Conservation (phyloP, 2,888 invertebrate genomes). For the Drosophila nr. perissopoda region DNA sequence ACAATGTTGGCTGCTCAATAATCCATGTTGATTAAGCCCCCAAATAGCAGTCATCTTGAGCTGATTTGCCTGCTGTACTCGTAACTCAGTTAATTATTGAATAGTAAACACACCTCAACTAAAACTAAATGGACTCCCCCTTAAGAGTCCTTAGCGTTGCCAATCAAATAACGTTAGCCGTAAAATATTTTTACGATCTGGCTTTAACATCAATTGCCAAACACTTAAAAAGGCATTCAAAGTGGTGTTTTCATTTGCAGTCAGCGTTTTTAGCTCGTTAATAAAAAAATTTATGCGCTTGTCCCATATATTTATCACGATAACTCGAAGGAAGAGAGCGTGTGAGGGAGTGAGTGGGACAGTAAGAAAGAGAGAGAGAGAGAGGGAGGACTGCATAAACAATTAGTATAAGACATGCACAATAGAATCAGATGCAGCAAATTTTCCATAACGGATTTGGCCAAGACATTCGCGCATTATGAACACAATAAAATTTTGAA, state of each 20-base stretch:
- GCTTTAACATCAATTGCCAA: conserved; percentile 51
- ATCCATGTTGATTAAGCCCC: background rate
- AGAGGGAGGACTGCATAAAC: conserved; percentile 25
- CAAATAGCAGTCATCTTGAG: background rate
- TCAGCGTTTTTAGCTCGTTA: conserved; percentile 57
- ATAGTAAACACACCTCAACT: conserved; percentile 53
- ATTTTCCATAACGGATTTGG: conserved; percentile 31
- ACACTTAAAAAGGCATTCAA: conserved; percentile 57
- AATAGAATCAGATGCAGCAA: conserved; percentile 41
- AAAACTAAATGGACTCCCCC: conserved; percentile 32
- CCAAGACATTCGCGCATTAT: conserved; percentile 40
- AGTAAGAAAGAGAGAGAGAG: background rate
- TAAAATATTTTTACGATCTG: conserved; percentile 60
- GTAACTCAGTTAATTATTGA: conserved; percentile 37
- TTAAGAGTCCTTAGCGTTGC: conserved; percentile 11
- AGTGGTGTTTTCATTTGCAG: conserved; percentile 25
- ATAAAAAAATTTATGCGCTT: conserved; percentile 70
- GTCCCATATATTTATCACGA: conserved; percentile 74
- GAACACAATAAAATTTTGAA: conserved; percentile 62
- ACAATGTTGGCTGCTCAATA: background rate
- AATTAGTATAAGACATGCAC: conserved; percentile 67
- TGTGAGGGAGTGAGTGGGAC: background rate
- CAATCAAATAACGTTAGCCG: conserved; percentile 47
- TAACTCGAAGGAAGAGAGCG: conserved; percentile 4
- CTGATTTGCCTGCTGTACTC: background rate